A percentile compares a stretch with the other conserved stretches of the same genome.
phyloP scores from a whole-genome alignment of 2,888 invertebrate species.

The Furcula furcula region DNA sequence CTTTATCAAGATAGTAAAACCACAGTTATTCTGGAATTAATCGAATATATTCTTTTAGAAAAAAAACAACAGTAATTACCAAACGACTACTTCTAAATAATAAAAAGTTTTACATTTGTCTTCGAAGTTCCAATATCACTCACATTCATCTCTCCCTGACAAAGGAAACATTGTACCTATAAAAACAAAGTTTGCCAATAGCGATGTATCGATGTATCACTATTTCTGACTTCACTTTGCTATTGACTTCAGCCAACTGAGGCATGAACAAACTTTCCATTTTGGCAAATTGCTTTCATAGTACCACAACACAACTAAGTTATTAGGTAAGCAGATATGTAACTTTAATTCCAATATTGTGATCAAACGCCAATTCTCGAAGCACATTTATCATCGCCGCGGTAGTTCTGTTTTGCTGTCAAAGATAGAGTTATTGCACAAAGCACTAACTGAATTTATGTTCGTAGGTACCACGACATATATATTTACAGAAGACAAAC shows the following conservation, averaged over 20 bases:
- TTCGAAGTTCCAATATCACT: not conserved
- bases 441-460: not conserved
- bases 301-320: not conserved
- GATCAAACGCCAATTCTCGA: not conserved
- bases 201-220: not conserved
- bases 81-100: no score
- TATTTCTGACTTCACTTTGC: slow-evolving; percentile 1
- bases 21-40: no score
- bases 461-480: not conserved
- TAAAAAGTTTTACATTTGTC: not conserved
- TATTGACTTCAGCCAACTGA: slow-evolving; percentile 3
- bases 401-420: not conserved
- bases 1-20: no score
- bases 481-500: not conserved
- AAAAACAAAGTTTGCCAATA: not conserved
- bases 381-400: slow-evolving; percentile 1
- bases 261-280: slow-evolving; percentile 4
- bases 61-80: no score
- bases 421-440: slow-evolving; percentile 1
- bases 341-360: not conserved
- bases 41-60: no score
- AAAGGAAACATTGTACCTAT: not conserved
- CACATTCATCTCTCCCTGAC: not conserved
- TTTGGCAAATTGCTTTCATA: slow-evolving; percentile 4
- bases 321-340: not conserved